Evolutionary conservation across 2,797 vertebrate species (phyloP), one percentile per base, ranked within the genome.

Genomic region (Onychomys arenicola): DNA sequence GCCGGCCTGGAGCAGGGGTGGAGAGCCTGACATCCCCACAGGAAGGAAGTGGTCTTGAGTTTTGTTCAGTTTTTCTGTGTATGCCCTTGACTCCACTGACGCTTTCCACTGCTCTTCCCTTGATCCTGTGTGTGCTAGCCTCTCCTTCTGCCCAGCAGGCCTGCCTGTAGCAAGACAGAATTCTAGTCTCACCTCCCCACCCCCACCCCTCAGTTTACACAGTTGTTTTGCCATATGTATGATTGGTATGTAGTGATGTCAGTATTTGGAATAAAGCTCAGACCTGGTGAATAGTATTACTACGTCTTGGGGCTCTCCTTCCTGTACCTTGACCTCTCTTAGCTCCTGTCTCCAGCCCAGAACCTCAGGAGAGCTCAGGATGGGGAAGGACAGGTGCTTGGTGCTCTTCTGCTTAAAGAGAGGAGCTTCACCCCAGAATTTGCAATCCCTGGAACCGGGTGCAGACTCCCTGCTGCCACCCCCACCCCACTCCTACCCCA

Each of bases 211-310:
- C 61, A 49, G 17, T 91, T 34, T 10, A 46, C 37, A 73, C 32
- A 57, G 34, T 73, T 83, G 73, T 55, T 55, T 95, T 46, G 73
- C 32, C n/a, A 29, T 17, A 0, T 93, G 1, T 95, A 1, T 86
- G 59, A 85, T 55, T 46, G 59, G 32, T 71, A 14, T 86, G 16
- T 75, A 82, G 8, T 81, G 16, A 83, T 46, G 63, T 57, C 11
- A 82, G 49, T 61, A 63, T 96, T 93, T 94, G 43, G 83, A 88
- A 17, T 73, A 92, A 93, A 94, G 90, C 40, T 92, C 52, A 85
- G 17, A 78, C 27, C 75, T 85, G 9, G 23, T 77, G 40, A 92
- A n/a, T 81, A 82, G 37, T 81, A 34, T 16, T 69, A 27, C 34
- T 46, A 14, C 29, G 6, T 67, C 55, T 75, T 88, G 82, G 32